A percentile compares a stretch with the other conserved stretches of the same genome.
These are phyloP conservation scores for Podabrus alpinus DNA, from an alignment of 2,888 invertebrate species.

Conservation along the genomic window DNA sequence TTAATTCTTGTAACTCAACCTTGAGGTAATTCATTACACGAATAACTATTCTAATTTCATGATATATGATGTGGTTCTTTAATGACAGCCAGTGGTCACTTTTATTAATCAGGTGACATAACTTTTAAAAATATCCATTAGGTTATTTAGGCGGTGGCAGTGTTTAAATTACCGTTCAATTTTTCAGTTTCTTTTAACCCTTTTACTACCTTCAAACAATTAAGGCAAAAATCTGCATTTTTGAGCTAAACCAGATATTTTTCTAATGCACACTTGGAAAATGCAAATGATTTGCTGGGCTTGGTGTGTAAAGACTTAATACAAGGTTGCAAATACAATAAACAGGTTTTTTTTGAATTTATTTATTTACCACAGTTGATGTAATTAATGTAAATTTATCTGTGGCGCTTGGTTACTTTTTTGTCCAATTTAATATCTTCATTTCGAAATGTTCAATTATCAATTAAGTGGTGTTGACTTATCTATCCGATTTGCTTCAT, in stretches of 20 bases:
- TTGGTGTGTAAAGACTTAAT: not conserved
- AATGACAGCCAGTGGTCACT: not conserved
- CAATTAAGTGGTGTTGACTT: not conserved
- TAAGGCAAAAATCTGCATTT: not conserved
- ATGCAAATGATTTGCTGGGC: not conserved
- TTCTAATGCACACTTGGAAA: not conserved
- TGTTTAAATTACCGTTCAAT: not conserved
- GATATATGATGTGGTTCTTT: not conserved
- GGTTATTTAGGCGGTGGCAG: not conserved
- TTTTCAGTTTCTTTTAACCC: not conserved
- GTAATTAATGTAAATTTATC: not conserved
- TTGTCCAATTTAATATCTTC: not conserved
- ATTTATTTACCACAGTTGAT: not conserved
- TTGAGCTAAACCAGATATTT: not conserved
- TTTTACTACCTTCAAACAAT: not conserved
- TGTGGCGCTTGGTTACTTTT: not conserved
- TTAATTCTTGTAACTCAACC: not conserved
- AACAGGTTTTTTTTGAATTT: not conserved
- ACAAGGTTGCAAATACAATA: not conserved
- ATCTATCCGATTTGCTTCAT: not conserved
- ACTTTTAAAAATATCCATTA: not conserved
- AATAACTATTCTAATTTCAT: not conserved
- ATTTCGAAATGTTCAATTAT: not conserved
- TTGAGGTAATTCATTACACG: not conserved
- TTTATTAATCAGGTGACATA: slow-evolving; percentile 1